phyloP scores from a whole-genome alignment of 1,140 invertebrate species.

The Zaprionus tsacasi region DNA sequence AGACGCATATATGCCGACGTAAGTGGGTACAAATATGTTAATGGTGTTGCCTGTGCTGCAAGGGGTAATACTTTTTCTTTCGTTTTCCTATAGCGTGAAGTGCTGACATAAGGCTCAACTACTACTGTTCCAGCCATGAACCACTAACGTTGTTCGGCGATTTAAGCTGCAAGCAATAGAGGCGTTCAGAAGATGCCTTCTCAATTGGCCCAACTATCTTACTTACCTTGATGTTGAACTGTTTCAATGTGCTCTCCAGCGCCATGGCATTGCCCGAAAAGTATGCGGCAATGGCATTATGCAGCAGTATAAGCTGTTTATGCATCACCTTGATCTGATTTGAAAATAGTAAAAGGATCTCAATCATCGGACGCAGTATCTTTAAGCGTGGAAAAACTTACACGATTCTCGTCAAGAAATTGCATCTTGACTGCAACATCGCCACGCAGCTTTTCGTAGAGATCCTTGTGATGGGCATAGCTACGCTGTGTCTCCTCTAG shows the following conservation, averaged over 20 bases:
- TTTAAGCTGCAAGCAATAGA: constrained; percentile 64
- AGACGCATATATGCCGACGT: constrained; percentile 47
- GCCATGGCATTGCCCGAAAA: constrained; percentile 97
- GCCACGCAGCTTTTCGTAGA: constrained; percentile 95
- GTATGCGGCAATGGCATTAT: constrained; percentile 98
- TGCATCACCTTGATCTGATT: constrained; percentile 98
- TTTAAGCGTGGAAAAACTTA: constrained; percentile 84
- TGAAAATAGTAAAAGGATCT: constrained; percentile 38
- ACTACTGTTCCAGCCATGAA: constrained; percentile 83
- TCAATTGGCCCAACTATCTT: not conserved
- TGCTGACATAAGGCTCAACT: constrained; percentile 25
- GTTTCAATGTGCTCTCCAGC: constrained; percentile 96
- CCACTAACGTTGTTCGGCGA: constrained; percentile 77
- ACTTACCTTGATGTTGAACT: constrained; percentile 94
- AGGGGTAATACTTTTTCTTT: constrained; percentile 38
- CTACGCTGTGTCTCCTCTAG: constrained; percentile 93
- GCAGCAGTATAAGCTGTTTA: constrained; percentile 97
- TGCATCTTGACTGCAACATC: constrained; percentile 98
- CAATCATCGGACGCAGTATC: not conserved
- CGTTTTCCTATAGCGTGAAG: constrained; percentile 1
- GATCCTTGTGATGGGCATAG: constrained; percentile 93
- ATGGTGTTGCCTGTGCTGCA: constrained; percentile 10
- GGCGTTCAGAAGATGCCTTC: not conserved
- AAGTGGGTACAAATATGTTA: constrained; percentile 26
- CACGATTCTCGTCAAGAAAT: constrained; percentile 98